Conservation (phyloP, 2,797 vertebrate species). For the Peromyscus eremicus region DNA sequence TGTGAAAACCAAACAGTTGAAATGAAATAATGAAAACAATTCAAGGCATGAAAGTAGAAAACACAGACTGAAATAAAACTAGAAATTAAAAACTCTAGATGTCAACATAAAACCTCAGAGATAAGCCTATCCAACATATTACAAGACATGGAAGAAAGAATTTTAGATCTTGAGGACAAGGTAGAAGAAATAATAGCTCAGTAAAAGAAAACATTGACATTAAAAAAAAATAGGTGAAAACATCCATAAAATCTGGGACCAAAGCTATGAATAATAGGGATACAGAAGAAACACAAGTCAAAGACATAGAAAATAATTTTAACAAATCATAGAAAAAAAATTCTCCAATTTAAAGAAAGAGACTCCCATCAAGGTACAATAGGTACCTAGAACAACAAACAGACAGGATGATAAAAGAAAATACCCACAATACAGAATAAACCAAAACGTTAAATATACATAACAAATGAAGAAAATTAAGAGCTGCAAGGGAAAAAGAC, state of each 20-base stretch:
- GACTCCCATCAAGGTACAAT: neutral
- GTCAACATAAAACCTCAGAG: neutral
- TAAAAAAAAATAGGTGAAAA: neutral
- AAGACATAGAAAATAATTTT: neutral
- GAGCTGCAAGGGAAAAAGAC: neutral
- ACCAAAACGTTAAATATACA: neutral
- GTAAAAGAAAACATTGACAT: neutral
- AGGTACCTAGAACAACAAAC: neutral
- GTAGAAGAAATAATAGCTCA: neutral
- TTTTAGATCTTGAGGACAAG: neutral
- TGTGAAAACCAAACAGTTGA: neutral
- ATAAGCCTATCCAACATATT: neutral
- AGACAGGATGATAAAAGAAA: neutral
- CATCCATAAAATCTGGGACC: neutral
- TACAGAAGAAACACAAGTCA: neutral
- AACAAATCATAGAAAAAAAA: neutral
- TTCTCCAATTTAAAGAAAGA: neutral
- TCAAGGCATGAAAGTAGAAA: neutral
- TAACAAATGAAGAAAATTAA: neutral
- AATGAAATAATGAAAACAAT: neutral
- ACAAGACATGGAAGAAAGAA: neutral
- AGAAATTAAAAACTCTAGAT: neutral
- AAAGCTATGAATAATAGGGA: neutral
- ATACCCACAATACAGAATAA: neutral
- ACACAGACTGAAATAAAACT: neutral